These are phyloP conservation scores for Osmerus eperlanus DNA, from an alignment of 2,113 vertebrate species.

Conservation along the genomic window DNA sequence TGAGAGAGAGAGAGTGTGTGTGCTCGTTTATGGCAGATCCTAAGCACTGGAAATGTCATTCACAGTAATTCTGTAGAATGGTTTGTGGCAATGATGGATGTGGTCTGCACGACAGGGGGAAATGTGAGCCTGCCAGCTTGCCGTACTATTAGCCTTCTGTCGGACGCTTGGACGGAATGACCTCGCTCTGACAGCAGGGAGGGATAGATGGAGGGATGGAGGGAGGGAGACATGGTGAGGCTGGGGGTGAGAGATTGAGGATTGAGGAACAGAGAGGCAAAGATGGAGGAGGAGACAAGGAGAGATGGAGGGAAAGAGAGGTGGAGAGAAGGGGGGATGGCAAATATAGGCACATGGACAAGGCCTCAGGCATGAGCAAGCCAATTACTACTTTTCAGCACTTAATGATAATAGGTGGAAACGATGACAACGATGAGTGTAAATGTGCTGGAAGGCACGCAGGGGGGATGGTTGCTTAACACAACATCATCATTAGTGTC, in stretches of 20 bases:
- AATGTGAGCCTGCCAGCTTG: constrained; percentile 1
- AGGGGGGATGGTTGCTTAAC: not conserved
- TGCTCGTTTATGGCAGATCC: constrained; percentile 15
- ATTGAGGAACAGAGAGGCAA: not conserved
- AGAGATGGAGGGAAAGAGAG: not conserved
- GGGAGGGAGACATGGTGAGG: not conserved
- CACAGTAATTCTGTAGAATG: constrained; percentile 25
- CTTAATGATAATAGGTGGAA: not conserved
- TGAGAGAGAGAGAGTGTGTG: constrained; percentile 19
- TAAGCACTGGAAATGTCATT: constrained; percentile 30
- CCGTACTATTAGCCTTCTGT: constrained; percentile 6
- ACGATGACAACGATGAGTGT: too few relatives aligned
- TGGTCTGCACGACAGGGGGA: constrained; percentile 17
- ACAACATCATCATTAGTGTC: not conserved
- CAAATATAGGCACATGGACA: not conserved
- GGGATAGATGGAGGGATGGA: not conserved
- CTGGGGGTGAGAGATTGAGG: not conserved
- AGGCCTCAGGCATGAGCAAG: not conserved
- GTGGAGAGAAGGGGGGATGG: constrained; percentile 2
- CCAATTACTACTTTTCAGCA: too few relatives aligned
- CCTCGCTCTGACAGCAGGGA: constrained; percentile 9
- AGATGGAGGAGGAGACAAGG: not conserved
- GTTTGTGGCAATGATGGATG: constrained; percentile 34
- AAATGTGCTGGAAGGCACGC: not conserved
- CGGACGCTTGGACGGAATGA: constrained; percentile 13